Evolutionary conservation across 1,140 invertebrate genomes (phyloP).

Genomic region (Drosophila athabasca): DNA sequence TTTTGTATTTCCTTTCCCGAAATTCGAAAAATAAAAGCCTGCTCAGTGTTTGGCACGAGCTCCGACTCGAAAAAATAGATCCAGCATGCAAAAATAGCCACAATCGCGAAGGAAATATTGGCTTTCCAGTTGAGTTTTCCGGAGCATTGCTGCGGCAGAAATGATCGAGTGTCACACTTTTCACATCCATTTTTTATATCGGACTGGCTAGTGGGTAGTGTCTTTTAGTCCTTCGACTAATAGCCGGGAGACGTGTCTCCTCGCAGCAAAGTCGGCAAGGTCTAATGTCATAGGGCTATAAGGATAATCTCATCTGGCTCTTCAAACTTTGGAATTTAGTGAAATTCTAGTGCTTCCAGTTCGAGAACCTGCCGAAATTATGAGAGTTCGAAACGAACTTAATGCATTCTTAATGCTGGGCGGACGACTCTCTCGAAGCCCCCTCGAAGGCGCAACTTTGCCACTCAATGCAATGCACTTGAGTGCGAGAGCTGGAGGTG

Average conservation of each 20-base stretch:
- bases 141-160: no score
- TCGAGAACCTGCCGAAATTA: not conserved
- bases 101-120: no score
- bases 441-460: constrained; percentile 58
- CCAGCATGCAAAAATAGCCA: no score
- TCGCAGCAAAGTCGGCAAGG: no score
- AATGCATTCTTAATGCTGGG: constrained; percentile 74
- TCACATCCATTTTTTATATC: no score
- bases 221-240: no score
- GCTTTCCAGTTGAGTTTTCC: no score
- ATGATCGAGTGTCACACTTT: no score
- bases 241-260: no score
- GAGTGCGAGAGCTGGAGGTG: not conserved
- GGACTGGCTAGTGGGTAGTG: no score
- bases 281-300: no score
- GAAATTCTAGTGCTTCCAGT: not conserved
- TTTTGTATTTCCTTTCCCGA: not conserved
- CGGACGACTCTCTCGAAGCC: constrained; percentile 35
- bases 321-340: not conserved
- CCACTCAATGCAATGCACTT: constrained; percentile 57
- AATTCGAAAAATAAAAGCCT: not conserved
- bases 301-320: no score
- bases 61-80: not conserved
- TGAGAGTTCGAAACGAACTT: constrained; percentile 37
- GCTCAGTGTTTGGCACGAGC: not conserved